These are phyloP conservation scores for Sanderia malayensis DNA, from an alignment of 30 jellyfish, hydroid and myxozoan genomes.

Conservation along the genomic window DNA sequence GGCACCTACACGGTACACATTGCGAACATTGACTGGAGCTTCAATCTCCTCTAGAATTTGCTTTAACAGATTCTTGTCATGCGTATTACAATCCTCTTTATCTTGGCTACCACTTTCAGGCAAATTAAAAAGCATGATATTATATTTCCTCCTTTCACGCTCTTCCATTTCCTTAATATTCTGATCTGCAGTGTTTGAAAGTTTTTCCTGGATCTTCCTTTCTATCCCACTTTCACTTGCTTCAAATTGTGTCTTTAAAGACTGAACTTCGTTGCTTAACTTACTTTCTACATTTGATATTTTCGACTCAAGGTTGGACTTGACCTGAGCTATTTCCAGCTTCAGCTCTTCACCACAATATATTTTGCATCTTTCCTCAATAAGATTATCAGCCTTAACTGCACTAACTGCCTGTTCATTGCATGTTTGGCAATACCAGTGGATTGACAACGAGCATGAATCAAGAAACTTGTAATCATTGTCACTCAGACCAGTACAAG, in stretches of 20 bases:
- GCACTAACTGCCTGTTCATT: slow-evolving; percentile 26
- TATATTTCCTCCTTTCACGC: slow-evolving; percentile 9
- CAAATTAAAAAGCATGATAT: slow-evolving; percentile 24
- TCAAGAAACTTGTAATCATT: slow-evolving; percentile 33
- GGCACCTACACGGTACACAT: slow-evolving; percentile 30
- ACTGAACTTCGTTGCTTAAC: slow-evolving; percentile 14
- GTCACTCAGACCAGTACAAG: slow-evolving; percentile 29
- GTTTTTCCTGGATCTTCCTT: slow-evolving; percentile 20
- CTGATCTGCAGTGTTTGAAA: slow-evolving; percentile 20
- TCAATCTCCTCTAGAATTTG: slow-evolving; percentile 36
- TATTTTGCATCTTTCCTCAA: slow-evolving; percentile 33
- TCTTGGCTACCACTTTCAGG: slow-evolving; percentile 40
- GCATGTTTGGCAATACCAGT: slow-evolving; percentile 33
- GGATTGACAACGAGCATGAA: slow-evolving; percentile 18
- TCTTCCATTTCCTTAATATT: slow-evolving; percentile 39
- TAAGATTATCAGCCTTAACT: slow-evolving; percentile 28
- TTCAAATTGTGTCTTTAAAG: slow-evolving; percentile 27
- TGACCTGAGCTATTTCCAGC: slow-evolving; percentile 26
- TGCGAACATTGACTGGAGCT: slow-evolving; percentile 19
- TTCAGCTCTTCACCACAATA: slow-evolving; percentile 18
- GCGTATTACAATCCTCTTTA: slow-evolving; percentile 17
- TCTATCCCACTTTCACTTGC: slow-evolving; percentile 8
- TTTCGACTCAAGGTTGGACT: slow-evolving; percentile 29
- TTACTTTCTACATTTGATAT: slow-evolving; percentile 18
- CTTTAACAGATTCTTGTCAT: slow-evolving; percentile 8